Evolutionary conservation across 2,888 invertebrate species (phyloP).

Genomic region (Caenorhabditis sp.): DNA sequence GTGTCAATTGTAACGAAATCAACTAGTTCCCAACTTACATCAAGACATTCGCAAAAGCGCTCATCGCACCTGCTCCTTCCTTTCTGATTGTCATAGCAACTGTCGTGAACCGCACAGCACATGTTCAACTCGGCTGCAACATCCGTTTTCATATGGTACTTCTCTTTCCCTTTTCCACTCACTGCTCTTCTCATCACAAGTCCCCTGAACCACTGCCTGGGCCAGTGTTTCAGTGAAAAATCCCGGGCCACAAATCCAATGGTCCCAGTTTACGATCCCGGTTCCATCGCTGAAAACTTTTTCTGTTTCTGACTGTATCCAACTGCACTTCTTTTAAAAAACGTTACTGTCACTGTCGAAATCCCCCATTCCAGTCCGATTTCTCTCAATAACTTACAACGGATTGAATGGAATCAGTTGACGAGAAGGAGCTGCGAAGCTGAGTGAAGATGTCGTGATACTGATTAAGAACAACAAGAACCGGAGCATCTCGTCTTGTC

Average conservation of each 20-base stretch:
- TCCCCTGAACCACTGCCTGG: background rate
- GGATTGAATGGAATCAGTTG: too few species aligned
- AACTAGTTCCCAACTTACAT: too few species aligned
- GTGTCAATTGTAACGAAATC: too few species aligned
- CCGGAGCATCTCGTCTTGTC: too few species aligned
- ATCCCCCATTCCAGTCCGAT: too few species aligned
- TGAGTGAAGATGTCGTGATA: background rate
- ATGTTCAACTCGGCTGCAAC: slow-evolving; percentile 31
- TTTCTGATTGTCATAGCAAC: slow-evolving; percentile 22
- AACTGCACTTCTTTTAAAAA: too few species aligned
- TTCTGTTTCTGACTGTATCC: background rate
- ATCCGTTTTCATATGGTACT: too few species aligned
- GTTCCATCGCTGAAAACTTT: background rate
- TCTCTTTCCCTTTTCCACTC: too few species aligned
- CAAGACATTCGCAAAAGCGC: slow-evolving; percentile 21
- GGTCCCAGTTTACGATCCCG: background rate
- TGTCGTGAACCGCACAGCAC: slow-evolving; percentile 40
- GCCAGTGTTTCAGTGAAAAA: background rate
- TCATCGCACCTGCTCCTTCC: slow-evolving; percentile 14
- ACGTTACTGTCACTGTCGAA: too few species aligned
- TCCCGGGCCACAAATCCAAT: slow-evolving; percentile 27
- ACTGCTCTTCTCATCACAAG: slow-evolving; percentile 40
- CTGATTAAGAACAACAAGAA: background rate
- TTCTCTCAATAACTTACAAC: too few species aligned
- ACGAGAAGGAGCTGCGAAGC: too few species aligned